Base-by-base conservation (phyloP, 2,888 invertebrate species). In the Stenoptilia bipunctidactyla region DNA sequence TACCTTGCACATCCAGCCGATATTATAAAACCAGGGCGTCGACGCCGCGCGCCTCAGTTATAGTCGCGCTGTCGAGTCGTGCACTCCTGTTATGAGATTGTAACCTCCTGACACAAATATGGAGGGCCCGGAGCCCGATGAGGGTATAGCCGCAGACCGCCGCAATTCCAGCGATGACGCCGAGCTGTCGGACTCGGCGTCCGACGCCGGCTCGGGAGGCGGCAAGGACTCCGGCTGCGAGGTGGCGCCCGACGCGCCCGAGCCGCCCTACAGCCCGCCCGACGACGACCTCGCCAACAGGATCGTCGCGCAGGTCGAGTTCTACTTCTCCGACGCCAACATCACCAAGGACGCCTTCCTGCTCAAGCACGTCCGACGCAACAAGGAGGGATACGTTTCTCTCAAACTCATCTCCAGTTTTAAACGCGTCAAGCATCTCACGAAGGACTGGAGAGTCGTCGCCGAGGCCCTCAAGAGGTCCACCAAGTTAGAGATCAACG, bases 261-360 rank as follows among this genome's bases (percentile, higher is more conserved):
- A 89, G 55, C 85, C 88, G 2, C 88, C 89, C 1, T 90, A 89
- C 66, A 73, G 77, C 1, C 87, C 88, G 0, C 94, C 93, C 0
- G 90, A 88, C 49, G 92, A 92, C 2, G 93, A 93, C 51, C 71
- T 93, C 25, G 88, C 92, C 9, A 88, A 90, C 45, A 89, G 91
- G 55, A 94, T 96, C 53, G 89, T 92, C 38, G 87, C 91, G 36
- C 95, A 95, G 66, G 97, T 97, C 15, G 97, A 98, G 76, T 96
- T 93, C 66, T 97, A 97, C 74, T 97, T 98, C 76, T 95, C 96
- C 45, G 96, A 98, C 63, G 94, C 93, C 38, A 96, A 96, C 68
- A 94, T 98, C 51, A 89, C 95, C 2, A 97, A 97, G 67, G 97
- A 98, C 66, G 96, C 97, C 10, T 98, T 98, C 73, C 85, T 98